Evolutionary conservation across 2,888 invertebrate genomes (phyloP).

Genomic region (Notocelia uddmanniana): DNA sequence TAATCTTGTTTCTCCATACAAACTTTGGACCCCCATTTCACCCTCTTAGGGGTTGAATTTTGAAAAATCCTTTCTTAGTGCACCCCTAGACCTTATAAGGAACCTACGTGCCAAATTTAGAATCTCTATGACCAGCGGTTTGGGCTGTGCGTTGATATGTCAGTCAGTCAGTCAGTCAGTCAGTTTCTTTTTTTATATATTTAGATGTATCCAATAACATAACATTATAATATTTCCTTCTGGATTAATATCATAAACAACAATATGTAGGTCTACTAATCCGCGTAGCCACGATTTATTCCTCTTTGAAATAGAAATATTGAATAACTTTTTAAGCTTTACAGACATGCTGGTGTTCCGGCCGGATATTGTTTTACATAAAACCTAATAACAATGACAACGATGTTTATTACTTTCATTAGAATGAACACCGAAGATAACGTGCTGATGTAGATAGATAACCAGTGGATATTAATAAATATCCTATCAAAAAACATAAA

Average conservation of each 20-base stretch:
- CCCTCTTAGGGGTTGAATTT: too few relatives aligned
- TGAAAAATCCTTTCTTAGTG: too few relatives aligned
- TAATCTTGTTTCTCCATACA: too few relatives aligned
- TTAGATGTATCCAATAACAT: neutral
- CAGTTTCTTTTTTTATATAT: too few relatives aligned
- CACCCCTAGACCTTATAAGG: too few relatives aligned
- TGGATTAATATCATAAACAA: neutral
- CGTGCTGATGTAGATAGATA: constrained; percentile 18
- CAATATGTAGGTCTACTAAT: neutral
- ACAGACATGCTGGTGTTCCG: neutral
- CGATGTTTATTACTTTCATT: constrained; percentile 24
- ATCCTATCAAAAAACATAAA: neutral
- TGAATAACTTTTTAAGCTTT: constrained; percentile 12
- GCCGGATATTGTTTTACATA: constrained; percentile 22
- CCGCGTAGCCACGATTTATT: neutral
- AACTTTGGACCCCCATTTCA: too few relatives aligned
- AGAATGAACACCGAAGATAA: constrained; percentile 17
- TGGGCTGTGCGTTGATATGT: too few relatives aligned
- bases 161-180: too few relatives aligned
- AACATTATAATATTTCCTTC: neutral
- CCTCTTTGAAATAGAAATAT: neutral
- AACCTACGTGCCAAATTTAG: too few relatives aligned
- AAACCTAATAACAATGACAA: constrained; percentile 24
- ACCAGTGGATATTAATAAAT: constrained; percentile 1
- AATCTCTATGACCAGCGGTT: too few relatives aligned